phyloP scores from a whole-genome alignment of 2,113 vertebrate species.

The Leucosticte australis region DNA sequence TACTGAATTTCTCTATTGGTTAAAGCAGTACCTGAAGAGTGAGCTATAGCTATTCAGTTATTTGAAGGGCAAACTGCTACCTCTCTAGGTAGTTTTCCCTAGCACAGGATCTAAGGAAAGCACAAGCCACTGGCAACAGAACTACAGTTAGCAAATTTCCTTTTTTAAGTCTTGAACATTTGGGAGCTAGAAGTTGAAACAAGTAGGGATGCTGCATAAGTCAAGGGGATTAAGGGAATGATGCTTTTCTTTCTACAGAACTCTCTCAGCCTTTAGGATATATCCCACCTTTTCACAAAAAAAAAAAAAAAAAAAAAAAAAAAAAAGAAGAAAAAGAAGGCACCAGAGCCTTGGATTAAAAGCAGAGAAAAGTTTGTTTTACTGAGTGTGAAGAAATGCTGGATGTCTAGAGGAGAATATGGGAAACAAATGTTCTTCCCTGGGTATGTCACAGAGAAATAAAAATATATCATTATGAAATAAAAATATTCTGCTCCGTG shows the following conservation, averaged over 20 bases:
- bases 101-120: not conserved
- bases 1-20: not conserved
- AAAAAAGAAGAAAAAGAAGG: not conserved
- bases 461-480: slow-evolving; percentile 1
- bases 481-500: not conserved
- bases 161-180: not conserved
- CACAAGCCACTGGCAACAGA: not conserved
- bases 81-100: not conserved
- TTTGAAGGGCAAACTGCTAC: not conserved
- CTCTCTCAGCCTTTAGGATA: not conserved
- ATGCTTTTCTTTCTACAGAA: not conserved
- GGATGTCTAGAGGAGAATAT: not conserved
- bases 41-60: not conserved
- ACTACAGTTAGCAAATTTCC: not conserved
- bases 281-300: not conserved
- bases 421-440: not conserved
- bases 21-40: not conserved
- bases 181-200: not conserved
- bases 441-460: not conserved
- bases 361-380: not conserved
- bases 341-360: not conserved
- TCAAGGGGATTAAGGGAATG: not conserved
- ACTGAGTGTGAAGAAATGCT: not conserved
- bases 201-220: not conserved
- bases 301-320: too few relatives aligned